A percentile compares a stretch with the other conserved stretches of the same genome.
Evolutionary conservation across 2,888 invertebrate genomes (phyloP).

Genomic region (Philhelius pedissequus): DNA sequence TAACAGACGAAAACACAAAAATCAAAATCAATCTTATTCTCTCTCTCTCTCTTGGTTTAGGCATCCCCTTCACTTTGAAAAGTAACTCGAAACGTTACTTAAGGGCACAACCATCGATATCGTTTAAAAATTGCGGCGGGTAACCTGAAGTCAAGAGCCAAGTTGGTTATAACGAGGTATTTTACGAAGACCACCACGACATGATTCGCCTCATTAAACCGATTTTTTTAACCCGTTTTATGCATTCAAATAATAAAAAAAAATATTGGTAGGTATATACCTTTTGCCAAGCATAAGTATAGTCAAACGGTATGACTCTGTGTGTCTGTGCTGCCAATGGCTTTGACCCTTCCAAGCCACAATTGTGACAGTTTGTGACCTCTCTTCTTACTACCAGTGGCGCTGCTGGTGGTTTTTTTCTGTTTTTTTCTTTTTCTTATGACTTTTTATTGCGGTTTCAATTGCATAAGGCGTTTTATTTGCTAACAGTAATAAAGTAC

Average conservation of each 20-base stretch:
- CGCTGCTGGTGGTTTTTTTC: not conserved
- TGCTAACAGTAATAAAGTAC: not conserved
- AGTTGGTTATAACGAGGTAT: not conserved
- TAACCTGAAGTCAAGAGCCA: slow-evolving; percentile 26
- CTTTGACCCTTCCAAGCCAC: slow-evolving; percentile 53
- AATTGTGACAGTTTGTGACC: slow-evolving; percentile 52
- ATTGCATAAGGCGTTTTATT: slow-evolving; percentile 52
- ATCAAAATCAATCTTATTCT: slow-evolving; percentile 45
- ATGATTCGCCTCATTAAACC: slow-evolving; percentile 59
- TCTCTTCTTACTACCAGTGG: slow-evolving; percentile 13
- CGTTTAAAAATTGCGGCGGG: not conserved
- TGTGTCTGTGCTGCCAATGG: slow-evolving; percentile 47
- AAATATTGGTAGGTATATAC: not conserved
- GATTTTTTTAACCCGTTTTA: slow-evolving; percentile 43
- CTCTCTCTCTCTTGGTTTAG: not conserved
- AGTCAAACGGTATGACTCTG: slow-evolving; percentile 8
- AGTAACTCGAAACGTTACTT: slow-evolving; percentile 50
- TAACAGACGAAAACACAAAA: not conserved
- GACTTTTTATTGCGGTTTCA: slow-evolving; percentile 38
- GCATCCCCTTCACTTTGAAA: slow-evolving; percentile 59
- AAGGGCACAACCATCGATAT: slow-evolving; percentile 51
- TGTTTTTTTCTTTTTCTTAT: slow-evolving; percentile 17
- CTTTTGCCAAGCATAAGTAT: not conserved
- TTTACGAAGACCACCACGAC: slow-evolving; percentile 20
- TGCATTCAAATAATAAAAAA: slow-evolving; percentile 21